Conservation (phyloP, 1,140 invertebrate species). For the Drosophila nigromelanica region DNA sequence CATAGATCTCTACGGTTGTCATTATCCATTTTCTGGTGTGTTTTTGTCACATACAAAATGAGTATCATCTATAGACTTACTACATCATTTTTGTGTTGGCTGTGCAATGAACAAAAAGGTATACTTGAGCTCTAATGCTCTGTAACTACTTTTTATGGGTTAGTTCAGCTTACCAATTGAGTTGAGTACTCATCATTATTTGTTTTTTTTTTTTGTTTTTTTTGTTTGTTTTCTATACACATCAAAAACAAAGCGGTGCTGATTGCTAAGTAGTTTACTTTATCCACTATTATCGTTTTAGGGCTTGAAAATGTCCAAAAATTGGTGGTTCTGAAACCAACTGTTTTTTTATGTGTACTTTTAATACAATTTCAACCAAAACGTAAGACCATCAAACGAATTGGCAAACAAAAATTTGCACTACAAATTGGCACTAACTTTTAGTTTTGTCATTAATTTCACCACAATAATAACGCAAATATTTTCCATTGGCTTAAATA, state of each 20-base stretch:
- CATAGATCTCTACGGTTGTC: conserved; percentile 21
- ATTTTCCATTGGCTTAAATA: conserved; percentile 57
- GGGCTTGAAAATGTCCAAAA: conserved; percentile 68
- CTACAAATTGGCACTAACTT: conserved; percentile 79
- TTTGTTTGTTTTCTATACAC: conserved; percentile 1
- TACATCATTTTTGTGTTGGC: conserved; percentile 15
- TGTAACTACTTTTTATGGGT: conserved; percentile 39
- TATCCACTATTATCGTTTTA: conserved; percentile 24
- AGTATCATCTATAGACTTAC: conserved; percentile 19
- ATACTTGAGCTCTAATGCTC: conserved; percentile 13
- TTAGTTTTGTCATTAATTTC: conserved; percentile 31
- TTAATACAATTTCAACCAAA: conserved; percentile 58
- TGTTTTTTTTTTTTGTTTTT: background rate
- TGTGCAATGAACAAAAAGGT: conserved; percentile 33
- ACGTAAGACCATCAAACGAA: conserved; percentile 35
- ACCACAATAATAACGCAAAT: conserved; percentile 74
- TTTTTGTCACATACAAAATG: conserved; percentile 23
- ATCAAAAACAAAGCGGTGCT: conserved; percentile 36
- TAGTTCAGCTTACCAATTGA: conserved; percentile 15
- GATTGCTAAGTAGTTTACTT: conserved; percentile 26
- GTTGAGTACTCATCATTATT: conserved; percentile 13
- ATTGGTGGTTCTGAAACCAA: conserved; percentile 81
- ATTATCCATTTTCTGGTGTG: background rate
- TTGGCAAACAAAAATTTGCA: conserved; percentile 75
- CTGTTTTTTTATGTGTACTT: conserved; percentile 50